Evolutionary conservation across 1,140 invertebrate genomes (phyloP).

Genomic region (Atta texana): DNA sequence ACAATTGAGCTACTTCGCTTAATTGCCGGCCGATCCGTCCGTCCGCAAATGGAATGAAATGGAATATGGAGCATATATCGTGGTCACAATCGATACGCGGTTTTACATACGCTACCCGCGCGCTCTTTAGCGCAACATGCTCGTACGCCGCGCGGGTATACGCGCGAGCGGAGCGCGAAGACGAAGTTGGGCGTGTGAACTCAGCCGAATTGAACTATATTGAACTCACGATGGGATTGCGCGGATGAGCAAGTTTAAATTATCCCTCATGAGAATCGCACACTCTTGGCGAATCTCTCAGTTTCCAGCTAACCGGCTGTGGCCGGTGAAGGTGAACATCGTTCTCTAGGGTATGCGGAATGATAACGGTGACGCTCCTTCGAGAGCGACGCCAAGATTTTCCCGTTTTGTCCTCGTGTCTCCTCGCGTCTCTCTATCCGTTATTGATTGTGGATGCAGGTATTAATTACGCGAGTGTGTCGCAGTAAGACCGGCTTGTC

Average conservation of each 20-base stretch:
- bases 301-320: background rate
- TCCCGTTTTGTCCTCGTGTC: background rate
- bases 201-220: background rate
- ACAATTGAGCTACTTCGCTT: slow-evolving; percentile 57
- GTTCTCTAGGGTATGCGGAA: background rate
- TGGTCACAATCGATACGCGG: slow-evolving; percentile 25
- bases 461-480: slow-evolving; percentile 44
- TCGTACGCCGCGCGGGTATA: background rate
- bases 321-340: background rate
- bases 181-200: background rate
- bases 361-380: background rate
- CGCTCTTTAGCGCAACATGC: background rate
- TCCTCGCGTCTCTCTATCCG: background rate
- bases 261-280: background rate
- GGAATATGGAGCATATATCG: slow-evolving; percentile 35
- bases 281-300: background rate
- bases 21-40: slow-evolving; percentile 41
- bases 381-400: background rate
- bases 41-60: slow-evolving; percentile 31
- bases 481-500: background rate
- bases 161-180: background rate
- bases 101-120: slow-evolving; percentile 21
- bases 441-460: slow-evolving; percentile 38
- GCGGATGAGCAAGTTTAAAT: slow-evolving; percentile 15
- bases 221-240: background rate